These are phyloP conservation scores for Dynastes grantii DNA, from an alignment of 2,888 invertebrate species.

Conservation along the genomic window DNA sequence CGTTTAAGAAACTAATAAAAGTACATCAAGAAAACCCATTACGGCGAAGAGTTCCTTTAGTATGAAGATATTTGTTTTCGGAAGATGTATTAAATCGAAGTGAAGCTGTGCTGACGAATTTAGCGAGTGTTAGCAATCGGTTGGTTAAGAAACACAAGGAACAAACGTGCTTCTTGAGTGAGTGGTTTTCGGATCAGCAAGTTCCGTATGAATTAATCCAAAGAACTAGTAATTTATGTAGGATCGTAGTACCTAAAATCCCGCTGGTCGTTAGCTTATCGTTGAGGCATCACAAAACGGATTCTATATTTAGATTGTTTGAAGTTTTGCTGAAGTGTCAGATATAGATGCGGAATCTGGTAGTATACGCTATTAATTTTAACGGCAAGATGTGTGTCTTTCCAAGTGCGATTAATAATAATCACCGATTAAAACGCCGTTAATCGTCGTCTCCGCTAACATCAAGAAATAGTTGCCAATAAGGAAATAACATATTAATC, in stretches of 20 bases:
- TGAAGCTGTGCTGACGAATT: slow-evolving; percentile 77
- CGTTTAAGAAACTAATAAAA: slow-evolving; percentile 45
- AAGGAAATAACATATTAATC: too few species aligned
- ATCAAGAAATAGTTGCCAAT: too few species aligned
- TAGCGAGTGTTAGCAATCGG: slow-evolving; percentile 73
- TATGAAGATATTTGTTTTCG: slow-evolving; percentile 76
- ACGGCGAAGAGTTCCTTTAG: slow-evolving; percentile 71
- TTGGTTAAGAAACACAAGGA: slow-evolving; percentile 72
- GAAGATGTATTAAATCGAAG: slow-evolving; percentile 76
- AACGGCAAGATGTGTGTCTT: too few species aligned
- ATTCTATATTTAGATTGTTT: slow-evolving; percentile 77
- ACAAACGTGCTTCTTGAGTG: slow-evolving; percentile 79
- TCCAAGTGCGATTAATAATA: too few species aligned
- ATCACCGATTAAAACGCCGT: too few species aligned
- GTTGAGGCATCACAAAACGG: slow-evolving; percentile 75
- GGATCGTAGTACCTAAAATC: slow-evolving; percentile 74
- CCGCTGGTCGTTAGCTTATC: slow-evolving; percentile 73
- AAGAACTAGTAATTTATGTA: slow-evolving; percentile 71
- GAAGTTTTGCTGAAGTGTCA: slow-evolving; percentile 77
- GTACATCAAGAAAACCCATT: slow-evolving; percentile 71
- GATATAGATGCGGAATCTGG: slow-evolving; percentile 74
- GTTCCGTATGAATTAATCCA: slow-evolving; percentile 75
- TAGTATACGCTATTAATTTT: slow-evolving; percentile 65
- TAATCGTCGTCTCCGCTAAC: too few species aligned
- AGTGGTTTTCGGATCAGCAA: slow-evolving; percentile 81